Evolutionary conservation across 2,888 invertebrate genomes (phyloP), one percentile per base, ranked within the genome.

Genomic region (Ornithoptera priamus): DNA sequence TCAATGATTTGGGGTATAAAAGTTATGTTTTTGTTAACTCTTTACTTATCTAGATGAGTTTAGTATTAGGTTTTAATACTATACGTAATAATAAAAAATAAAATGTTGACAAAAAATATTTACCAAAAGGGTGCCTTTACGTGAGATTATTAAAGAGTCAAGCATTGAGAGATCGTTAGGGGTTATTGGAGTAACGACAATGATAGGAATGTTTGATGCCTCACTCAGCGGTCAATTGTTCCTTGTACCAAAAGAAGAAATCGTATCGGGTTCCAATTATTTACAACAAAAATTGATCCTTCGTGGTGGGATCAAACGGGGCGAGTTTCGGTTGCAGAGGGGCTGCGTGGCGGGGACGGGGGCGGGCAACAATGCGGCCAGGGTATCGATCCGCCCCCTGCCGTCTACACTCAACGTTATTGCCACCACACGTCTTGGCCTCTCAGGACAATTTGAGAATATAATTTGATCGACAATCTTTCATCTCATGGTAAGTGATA

Each of bases 241-340:
- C 24, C 42, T 39, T 36, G 20, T 39, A 60, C 22, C 53, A 68
- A 53, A 69, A 70, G 30, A 5, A 30, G 30, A 69, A 74, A 70
- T 66, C 63, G 71, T 70, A 74, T 74, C 71, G 72, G 74, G 74
- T 74, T 73, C 75, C 75, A 74, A 75, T 76, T 77, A 74, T 73
- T 70, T 88, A 88, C 89, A 90, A 89, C 91, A 89, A 90, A 90
- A 86, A 90, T 89, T 90, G 90, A 89, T 88, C 88, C 85, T 84
- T 80, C 81, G 85, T 84, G 86, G 85, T 83, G 82, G 87, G 88
- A 89, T 88, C 88, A 89, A 90, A 88, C 88, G 85, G 89, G 89
- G 91, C 89, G 88, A 89, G 90, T 85, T 90, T 89, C 81, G 82
- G 82, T 79, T 81, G 81, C 80, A 77, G 30, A 58, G 62, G 78